phyloP scores from a whole-genome alignment of 2,888 invertebrate genomes.

The Bimastos eiseni region DNA sequence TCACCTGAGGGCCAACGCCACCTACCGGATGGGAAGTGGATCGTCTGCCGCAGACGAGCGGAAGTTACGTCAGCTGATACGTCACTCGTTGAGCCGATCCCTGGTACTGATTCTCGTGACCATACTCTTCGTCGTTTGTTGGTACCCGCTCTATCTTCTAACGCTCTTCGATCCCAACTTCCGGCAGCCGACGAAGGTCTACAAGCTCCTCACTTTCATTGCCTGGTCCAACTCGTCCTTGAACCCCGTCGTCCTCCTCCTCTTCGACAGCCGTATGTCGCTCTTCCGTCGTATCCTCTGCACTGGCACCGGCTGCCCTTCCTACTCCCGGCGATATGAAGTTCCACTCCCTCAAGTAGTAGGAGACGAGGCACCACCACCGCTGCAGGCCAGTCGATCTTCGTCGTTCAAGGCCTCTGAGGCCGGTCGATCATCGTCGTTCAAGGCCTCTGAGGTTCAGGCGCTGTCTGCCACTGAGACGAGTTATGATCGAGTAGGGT shows the following conservation, averaged over 20 bases:
- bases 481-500: not conserved
- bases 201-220: slow-evolving; percentile 59
- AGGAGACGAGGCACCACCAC: not conserved
- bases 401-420: slow-evolving; percentile 13
- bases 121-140: slow-evolving; percentile 75
- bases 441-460: not conserved
- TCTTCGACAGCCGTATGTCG: slow-evolving; percentile 41
- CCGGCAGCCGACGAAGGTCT: slow-evolving; percentile 50
- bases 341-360: not conserved
- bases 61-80: slow-evolving; percentile 35
- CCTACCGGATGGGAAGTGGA: slow-evolving; percentile 43
- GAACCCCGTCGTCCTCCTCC: slow-evolving; percentile 55
- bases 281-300: not conserved
- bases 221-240: slow-evolving; percentile 60
- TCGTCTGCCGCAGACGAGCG: not conserved
- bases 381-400: not conserved
- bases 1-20: slow-evolving; percentile 52
- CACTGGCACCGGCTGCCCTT: not conserved
- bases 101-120: slow-evolving; percentile 49
- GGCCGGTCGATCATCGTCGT: not conserved
- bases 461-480: not conserved
- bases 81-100: slow-evolving; percentile 40
- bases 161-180: slow-evolving; percentile 67
- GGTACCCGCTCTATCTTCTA: slow-evolving; percentile 88
- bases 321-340: not conserved